A percentile compares a stretch with the other conserved stretches of the same genome.
Evolutionary conservation across 2,113 vertebrate species (phyloP).

Genomic region (Pygoscelis antarcticus): DNA sequence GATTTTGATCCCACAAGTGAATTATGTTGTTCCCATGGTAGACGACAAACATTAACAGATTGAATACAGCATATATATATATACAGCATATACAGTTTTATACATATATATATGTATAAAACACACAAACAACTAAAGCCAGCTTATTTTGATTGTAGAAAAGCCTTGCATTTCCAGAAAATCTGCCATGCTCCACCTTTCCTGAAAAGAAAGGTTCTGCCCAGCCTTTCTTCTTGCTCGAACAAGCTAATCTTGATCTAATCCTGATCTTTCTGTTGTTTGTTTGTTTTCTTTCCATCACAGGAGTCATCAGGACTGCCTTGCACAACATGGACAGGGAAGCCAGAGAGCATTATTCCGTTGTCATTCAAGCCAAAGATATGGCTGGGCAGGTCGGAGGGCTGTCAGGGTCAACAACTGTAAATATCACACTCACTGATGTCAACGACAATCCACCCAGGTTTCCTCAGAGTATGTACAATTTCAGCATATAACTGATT

Average conservation of each 20-base stretch:
- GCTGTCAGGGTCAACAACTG: constrained; percentile 92
- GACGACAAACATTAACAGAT: neutral
- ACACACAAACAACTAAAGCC: neutral
- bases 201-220: neutral
- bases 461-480: constrained; percentile 91
- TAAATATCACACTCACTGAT: constrained; percentile 96
- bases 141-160: neutral
- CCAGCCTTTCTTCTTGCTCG: neutral
- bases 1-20: neutral
- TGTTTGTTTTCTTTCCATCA: constrained; percentile 25
- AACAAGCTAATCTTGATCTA: neutral
- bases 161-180: neutral
- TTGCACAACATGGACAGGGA: constrained; percentile 96
- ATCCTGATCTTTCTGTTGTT: neutral
- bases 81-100: no score
- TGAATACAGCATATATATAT: neutral
- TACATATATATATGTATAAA: no score
- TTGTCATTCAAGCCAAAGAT: constrained; percentile 99
- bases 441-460: constrained; percentile 97
- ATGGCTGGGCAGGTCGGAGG: constrained; percentile 98
- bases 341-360: constrained; percentile 94
- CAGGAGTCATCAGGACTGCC: constrained; percentile 96
- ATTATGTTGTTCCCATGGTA: neutral
- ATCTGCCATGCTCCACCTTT: neutral
- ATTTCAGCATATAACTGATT: constrained; percentile 29